These are phyloP conservation scores for Drosophila triauraria DNA, from an alignment of 1,140 invertebrate species.

Conservation along the genomic window DNA sequence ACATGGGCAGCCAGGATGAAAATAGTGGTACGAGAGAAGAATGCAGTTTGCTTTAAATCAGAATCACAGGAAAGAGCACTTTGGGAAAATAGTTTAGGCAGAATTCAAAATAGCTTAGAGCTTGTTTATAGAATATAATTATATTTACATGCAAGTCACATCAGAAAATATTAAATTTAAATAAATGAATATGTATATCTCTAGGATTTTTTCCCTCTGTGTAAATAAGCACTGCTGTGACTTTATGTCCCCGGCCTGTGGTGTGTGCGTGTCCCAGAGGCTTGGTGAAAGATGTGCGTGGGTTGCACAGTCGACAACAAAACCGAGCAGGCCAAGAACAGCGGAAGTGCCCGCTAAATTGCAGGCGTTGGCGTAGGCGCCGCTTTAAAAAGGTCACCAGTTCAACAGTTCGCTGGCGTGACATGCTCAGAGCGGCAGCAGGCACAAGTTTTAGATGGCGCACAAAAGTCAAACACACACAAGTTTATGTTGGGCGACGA, in stretches of 20 bases:
- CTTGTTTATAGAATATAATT: no score
- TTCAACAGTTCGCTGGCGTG: slow-evolving; percentile 58
- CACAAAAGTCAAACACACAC: slow-evolving; percentile 16
- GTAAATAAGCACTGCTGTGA: slow-evolving; percentile 4
- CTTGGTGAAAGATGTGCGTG: slow-evolving; percentile 22
- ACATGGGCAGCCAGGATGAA: slow-evolving; percentile 21
- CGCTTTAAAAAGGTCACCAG: slow-evolving; percentile 59
- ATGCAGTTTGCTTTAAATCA: slow-evolving; percentile 5
- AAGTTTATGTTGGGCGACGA: slow-evolving; percentile 3
- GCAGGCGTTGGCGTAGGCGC: slow-evolving; percentile 25
- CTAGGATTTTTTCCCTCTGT: neutral
- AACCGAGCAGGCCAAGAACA: slow-evolving; percentile 1
- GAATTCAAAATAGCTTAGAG: neutral
- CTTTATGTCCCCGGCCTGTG: neutral
- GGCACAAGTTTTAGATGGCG: slow-evolving; percentile 33
- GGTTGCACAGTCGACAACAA: neutral
- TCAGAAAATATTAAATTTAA: no score
- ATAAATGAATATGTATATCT: no score
- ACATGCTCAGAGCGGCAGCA: slow-evolving; percentile 17
- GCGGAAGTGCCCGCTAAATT: slow-evolving; percentile 58
- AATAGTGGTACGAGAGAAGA: slow-evolving; percentile 19
- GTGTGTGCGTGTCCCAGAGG: neutral
- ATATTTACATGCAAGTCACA: no score
- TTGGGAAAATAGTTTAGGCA: neutral
- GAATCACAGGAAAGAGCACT: neutral